Evolutionary conservation across 2,888 invertebrate genomes (phyloP), one percentile per base, ranked within the genome.

Genomic region (Plagodis dolabraria): DNA sequence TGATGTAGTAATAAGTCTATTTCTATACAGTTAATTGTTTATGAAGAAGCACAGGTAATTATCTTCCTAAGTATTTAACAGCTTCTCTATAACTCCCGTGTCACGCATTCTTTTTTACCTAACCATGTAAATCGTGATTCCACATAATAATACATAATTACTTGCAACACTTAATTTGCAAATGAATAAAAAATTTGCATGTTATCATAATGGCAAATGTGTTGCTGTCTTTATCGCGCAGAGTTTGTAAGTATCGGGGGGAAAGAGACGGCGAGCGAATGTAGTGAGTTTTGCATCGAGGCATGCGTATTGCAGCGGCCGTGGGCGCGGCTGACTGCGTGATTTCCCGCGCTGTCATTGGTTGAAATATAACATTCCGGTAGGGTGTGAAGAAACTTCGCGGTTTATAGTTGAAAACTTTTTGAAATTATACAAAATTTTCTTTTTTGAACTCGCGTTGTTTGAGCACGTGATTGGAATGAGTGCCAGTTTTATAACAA

Each of bases 161-260:
- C 84, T 79, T 84, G 85, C 86, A 86, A 80, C 76, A 81, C 82
- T 86, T 87, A 85, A 87, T 91, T 87, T 88, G 85, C 89, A 85
- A 87, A 82, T 87, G 86, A 87, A 89, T 86, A 85, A 87, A 86
- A 89, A 89, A 89, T 86, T 89, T 89, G 86, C 90, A 91, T 90
- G 80, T 85, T 75, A 85, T 86, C 76, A 80, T 83, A 80, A 82
- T 81, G 77, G 80, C 81, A 82, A 83, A 77, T 75, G 65, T 67
- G 64, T 64, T 71, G 59, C 83, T 65, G 71, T 87, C 87, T 71
- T 74, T 79, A 46, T 82, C 83, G 59, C 71, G 64, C 80, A 2
- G 43, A 11, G 6, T 33, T 6, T 33, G 64, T 60, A 63, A 36
- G 60, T 69, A 71, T 77, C 65, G 33, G 83, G 64, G 79, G 64